A percentile compares a stretch with the other conserved stretches of the same genome.
Conservation (phyloP, 1,140 invertebrate species). For the Diabrotica undecimpunctata region DNA sequence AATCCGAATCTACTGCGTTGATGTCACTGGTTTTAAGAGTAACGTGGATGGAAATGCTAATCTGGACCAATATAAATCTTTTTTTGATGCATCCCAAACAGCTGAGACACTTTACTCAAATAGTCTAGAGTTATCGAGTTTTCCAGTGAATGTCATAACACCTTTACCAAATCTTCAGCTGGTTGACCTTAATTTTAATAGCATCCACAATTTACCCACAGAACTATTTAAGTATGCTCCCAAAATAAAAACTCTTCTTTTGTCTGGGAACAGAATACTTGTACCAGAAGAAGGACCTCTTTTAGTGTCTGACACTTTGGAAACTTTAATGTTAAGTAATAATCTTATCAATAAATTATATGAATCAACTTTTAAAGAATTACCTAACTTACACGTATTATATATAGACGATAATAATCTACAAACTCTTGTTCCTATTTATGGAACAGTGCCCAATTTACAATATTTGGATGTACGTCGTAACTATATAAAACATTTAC, state of each 20-base stretch:
- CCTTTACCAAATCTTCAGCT: constrained; percentile 31
- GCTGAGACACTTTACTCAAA: constrained; percentile 38
- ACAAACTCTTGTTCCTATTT: constrained; percentile 28
- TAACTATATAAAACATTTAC: constrained; percentile 32
- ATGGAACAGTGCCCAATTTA: constrained; percentile 29
- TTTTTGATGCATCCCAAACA: constrained; percentile 18
- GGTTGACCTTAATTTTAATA: constrained; percentile 35
- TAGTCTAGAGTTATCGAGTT: constrained; percentile 32
- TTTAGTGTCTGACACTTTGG: constrained; percentile 30
- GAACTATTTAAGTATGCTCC: constrained; percentile 23
- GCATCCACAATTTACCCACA: constrained; percentile 28
- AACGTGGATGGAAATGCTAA: constrained; percentile 15
- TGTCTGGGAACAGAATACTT: constrained; percentile 31
- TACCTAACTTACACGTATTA: constrained; percentile 34
- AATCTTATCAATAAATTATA: constrained; percentile 33
- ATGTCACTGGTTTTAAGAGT: constrained; percentile 28
- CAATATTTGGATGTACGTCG: constrained; percentile 38
- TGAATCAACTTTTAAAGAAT: constrained; percentile 29
- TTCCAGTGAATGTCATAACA: constrained; percentile 26
- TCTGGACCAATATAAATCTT: constrained; percentile 13
- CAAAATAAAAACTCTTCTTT: constrained; percentile 29
- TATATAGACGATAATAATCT: constrained; percentile 38
- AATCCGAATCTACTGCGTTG: constrained; percentile 32
- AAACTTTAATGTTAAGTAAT: constrained; percentile 33
- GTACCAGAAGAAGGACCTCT: constrained; percentile 30